A percentile compares a stretch with the other conserved stretches of the same genome.
phyloP scores from a whole-genome alignment of 1,140 invertebrate genomes.

The Helicoverpa zea region DNA sequence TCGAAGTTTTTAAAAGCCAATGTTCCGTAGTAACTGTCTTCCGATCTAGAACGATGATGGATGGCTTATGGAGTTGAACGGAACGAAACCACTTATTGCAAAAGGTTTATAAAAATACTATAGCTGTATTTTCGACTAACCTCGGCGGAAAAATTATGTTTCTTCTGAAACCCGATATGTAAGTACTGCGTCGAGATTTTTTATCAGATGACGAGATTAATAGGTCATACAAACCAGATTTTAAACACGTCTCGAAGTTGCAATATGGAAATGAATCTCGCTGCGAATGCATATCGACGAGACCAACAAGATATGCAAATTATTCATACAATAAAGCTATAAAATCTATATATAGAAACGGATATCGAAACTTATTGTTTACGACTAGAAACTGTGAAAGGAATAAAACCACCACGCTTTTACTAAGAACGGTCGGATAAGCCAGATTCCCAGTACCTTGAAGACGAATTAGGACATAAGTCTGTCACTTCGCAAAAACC shows the following conservation, averaged over 20 bases:
- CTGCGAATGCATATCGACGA: neutral
- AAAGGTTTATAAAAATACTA: neutral
- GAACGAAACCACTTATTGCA: neutral
- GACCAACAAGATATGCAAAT: neutral
- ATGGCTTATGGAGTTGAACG: neutral
- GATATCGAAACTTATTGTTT: too few species aligned
- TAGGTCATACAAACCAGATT: conserved; percentile 23
- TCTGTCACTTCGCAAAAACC: too few species aligned
- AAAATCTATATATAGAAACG: neutral
- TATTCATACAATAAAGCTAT: neutral
- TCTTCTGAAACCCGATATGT: neutral
- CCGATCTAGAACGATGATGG: neutral
- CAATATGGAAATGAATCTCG: conserved; percentile 8
- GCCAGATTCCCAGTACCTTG: too few species aligned
- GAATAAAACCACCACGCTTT: too few species aligned
- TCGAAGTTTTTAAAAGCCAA: neutral
- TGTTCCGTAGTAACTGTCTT: neutral
- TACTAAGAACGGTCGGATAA: too few species aligned
- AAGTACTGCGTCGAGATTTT: neutral
- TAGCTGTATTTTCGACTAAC: neutral
- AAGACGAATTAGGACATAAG: neutral
- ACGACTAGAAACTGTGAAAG: too few species aligned
- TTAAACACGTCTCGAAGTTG: neutral
- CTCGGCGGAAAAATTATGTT: neutral
- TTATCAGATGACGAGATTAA: conserved; percentile 1